These are phyloP conservation scores for Tholera decimalis DNA, from an alignment of 2,888 invertebrate species.

Conservation along the genomic window DNA sequence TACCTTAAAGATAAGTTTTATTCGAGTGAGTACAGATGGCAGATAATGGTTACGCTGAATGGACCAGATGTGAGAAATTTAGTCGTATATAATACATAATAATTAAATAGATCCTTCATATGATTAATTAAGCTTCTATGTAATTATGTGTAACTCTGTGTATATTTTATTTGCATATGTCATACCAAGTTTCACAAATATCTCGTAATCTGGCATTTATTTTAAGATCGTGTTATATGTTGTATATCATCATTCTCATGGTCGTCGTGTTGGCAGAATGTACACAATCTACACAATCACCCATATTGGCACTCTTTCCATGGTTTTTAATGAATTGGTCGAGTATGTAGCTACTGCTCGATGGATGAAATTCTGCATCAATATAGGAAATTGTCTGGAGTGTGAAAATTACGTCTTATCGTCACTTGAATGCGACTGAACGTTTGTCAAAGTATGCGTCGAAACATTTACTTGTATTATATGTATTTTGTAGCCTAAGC, in stretches of 20 bases:
- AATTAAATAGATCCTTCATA: constrained; percentile 69
- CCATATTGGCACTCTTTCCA: constrained; percentile 40
- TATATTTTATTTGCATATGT: constrained; percentile 71
- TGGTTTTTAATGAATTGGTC: constrained; percentile 19
- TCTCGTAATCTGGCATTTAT: constrained; percentile 79
- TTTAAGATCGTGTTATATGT: constrained; percentile 69
- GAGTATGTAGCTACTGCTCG: constrained; percentile 15
- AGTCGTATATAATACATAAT: constrained; percentile 64
- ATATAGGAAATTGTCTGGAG: constrained; percentile 49
- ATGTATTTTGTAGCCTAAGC: constrained; percentile 56
- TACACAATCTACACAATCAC: constrained; percentile 30
- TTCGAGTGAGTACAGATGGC: constrained; percentile 52
- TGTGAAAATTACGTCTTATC: constrained; percentile 29
- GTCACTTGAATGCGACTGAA: constrained; percentile 32
- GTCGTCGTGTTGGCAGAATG: constrained; percentile 57
- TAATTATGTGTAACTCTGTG: constrained; percentile 72
- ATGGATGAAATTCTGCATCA: constrained; percentile 32
- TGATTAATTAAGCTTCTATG: constrained; percentile 71
- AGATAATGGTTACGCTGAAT: constrained; percentile 63
- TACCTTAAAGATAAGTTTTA: constrained; percentile 58
- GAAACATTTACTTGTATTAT: constrained; percentile 65
- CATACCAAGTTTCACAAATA: constrained; percentile 62
- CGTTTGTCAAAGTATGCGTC: constrained; percentile 46
- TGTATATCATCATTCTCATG: constrained; percentile 62
- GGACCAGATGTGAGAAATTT: constrained; percentile 65